phyloP scores from a whole-genome alignment of 2,797 vertebrate genomes.

The Leptatherina wallacei region DNA sequence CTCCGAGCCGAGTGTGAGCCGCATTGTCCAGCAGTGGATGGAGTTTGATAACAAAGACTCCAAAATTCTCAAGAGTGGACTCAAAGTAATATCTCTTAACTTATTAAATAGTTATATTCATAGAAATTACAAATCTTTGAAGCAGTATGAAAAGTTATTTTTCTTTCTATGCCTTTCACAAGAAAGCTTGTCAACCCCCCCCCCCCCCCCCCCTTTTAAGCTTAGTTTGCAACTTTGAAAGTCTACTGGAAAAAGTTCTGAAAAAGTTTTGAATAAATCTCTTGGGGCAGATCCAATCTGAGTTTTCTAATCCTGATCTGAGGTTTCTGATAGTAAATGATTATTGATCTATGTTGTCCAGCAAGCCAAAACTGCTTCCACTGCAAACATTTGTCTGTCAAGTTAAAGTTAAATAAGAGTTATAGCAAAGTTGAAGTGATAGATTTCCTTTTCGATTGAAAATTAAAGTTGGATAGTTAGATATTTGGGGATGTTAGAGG shows the following conservation, averaged over 20 bases:
- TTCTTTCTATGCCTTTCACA: background rate
- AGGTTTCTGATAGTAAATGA: constrained; percentile 16
- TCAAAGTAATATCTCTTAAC: constrained; percentile 83
- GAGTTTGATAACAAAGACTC: constrained; percentile 94
- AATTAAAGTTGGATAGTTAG: background rate
- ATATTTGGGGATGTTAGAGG: background rate
- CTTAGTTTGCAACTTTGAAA: constrained; percentile 14
- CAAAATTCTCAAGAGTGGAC: constrained; percentile 90
- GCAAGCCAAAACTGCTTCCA: constrained; percentile 9
- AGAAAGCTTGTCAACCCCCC: background rate
- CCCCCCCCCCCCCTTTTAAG: constrained; percentile 7
- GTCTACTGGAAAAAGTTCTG: constrained; percentile 23
- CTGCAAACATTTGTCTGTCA: constrained; percentile 10
- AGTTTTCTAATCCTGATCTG: constrained; percentile 8
- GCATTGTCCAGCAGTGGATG: constrained; percentile 94
- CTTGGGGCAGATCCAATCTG: constrained; percentile 1
- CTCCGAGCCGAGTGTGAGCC: constrained; percentile 88
- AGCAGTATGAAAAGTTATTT: background rate
- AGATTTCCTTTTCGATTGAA: no score
- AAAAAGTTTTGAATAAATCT: constrained; percentile 18
- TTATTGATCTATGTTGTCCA: constrained; percentile 26
- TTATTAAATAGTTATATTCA: background rate
- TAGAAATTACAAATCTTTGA: background rate
- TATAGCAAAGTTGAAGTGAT: background rate
- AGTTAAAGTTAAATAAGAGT: background rate